Conservation (phyloP, 2,113 vertebrate genomes). For the Prolemur simus region DNA sequence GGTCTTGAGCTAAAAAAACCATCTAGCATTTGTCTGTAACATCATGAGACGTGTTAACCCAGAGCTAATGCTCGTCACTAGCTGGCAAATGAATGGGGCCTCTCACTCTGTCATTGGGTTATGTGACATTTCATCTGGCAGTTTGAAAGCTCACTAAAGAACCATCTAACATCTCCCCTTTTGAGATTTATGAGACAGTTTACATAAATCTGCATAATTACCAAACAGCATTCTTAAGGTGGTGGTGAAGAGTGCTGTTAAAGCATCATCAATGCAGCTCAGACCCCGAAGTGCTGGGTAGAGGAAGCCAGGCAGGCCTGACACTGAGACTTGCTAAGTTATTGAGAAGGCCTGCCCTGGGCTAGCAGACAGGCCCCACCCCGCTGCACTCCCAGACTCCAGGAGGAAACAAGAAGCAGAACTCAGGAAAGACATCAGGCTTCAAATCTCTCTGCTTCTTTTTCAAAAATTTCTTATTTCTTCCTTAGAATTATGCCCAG, state of each 20-base stretch:
- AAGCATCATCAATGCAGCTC: not conserved
- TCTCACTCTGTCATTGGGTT: not conserved
- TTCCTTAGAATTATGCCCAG: not conserved
- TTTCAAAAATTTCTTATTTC: slow-evolving; percentile 24
- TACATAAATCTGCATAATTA: slow-evolving; percentile 29
- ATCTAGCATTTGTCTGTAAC: not conserved
- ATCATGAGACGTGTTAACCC: not conserved
- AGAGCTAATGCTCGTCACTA: not conserved
- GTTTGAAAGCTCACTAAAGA: not conserved
- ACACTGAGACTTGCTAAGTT: not conserved
- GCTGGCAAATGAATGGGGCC: not conserved
- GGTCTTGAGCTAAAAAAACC: not conserved
- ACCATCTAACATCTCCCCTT: not conserved
- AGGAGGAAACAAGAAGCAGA: not conserved
- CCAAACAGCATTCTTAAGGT: not conserved
- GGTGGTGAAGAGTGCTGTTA: not conserved
- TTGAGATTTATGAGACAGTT: not conserved
- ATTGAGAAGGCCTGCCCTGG: not conserved
- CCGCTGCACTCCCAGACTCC: not conserved
- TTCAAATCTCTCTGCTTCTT: not conserved
- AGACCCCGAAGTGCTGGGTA: not conserved
- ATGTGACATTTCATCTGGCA: not conserved
- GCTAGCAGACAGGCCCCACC: not conserved
- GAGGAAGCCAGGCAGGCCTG: not conserved
- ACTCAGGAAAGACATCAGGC: not conserved